phyloP scores from a whole-genome alignment of 23 tunicate genomes.

The Phallusia fumigata region DNA sequence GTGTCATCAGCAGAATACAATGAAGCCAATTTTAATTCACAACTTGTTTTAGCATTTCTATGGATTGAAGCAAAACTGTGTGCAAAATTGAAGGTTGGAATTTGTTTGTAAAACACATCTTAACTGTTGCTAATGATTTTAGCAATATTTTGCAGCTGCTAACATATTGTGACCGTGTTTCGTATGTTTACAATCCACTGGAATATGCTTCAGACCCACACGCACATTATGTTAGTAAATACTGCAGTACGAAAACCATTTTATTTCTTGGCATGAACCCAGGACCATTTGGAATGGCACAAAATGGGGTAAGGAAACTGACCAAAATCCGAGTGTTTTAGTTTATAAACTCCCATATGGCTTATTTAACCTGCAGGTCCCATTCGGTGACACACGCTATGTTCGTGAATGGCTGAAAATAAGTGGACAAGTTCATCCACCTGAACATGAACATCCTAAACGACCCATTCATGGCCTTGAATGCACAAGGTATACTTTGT shows the following conservation, averaged over 20 bases:
- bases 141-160: slow-evolving; percentile 13
- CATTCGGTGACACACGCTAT: slow-evolving; percentile 56
- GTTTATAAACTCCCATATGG: too few relatives aligned
- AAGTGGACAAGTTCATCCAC: slow-evolving; percentile 43
- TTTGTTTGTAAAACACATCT: neutral
- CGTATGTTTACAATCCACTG: slow-evolving; percentile 56
- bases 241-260: slow-evolving; percentile 43
- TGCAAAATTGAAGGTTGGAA: slow-evolving; percentile 44
- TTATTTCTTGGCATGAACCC: slow-evolving; percentile 70
- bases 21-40: slow-evolving; percentile 38
- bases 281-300: slow-evolving; percentile 74
- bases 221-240: slow-evolving; percentile 63
- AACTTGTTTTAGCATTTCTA: slow-evolving; percentile 46
- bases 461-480: slow-evolving; percentile 34
- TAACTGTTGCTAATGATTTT: neutral
- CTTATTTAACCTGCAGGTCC: slow-evolving; percentile 29
- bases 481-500: slow-evolving; percentile 11
- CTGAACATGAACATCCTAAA: slow-evolving; percentile 36
- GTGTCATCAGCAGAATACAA: slow-evolving; percentile 24
- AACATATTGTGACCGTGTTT: slow-evolving; percentile 39
- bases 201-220: slow-evolving; percentile 63
- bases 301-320: slow-evolving; percentile 47
- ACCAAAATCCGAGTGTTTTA: too few relatives aligned
- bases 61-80: slow-evolving; percentile 67
- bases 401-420: slow-evolving; percentile 58